A percentile compares a stretch with the other conserved stretches of the same genome.
Evolutionary conservation across 1,140 invertebrate species (phyloP).

Genomic region (Drosophila aff.): DNA sequence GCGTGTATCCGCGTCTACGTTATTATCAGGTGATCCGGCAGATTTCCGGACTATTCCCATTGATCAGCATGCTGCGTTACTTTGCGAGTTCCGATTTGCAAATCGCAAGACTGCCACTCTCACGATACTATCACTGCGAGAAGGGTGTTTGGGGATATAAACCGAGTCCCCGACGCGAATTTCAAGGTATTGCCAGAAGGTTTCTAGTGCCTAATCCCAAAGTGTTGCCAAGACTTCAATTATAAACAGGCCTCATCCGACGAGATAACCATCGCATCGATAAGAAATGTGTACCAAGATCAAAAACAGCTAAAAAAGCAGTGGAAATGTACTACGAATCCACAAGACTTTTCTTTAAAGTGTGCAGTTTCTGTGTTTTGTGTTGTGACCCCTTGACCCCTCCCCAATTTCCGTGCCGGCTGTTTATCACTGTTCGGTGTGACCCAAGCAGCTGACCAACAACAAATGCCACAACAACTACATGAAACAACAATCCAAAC

Average conservation of each 20-base stretch:
- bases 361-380: slow-evolving; percentile 7
- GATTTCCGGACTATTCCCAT: slow-evolving; percentile 19
- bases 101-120: slow-evolving; percentile 39
- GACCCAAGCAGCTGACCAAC: slow-evolving; percentile 50
- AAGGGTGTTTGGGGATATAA: slow-evolving; percentile 87
- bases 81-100: slow-evolving; percentile 39
- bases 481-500: slow-evolving; percentile 21
- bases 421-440: slow-evolving; percentile 55
- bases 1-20: slow-evolving; percentile 6
- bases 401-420: background rate
- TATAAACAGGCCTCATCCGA: slow-evolving; percentile 50
- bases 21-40: slow-evolving; percentile 35
- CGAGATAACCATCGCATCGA: slow-evolving; percentile 65
- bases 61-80: slow-evolving; percentile 69
- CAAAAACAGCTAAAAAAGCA: slow-evolving; percentile 42
- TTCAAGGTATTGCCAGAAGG: slow-evolving; percentile 84
- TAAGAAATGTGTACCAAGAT: slow-evolving; percentile 34
- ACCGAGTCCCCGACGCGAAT: slow-evolving; percentile 79
- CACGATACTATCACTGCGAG: slow-evolving; percentile 86
- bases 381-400: slow-evolving; percentile 1
- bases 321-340: slow-evolving; percentile 27
- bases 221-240: slow-evolving; percentile 56
- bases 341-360: slow-evolving; percentile 6
- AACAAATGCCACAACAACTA: slow-evolving; percentile 34
- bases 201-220: slow-evolving; percentile 1